Conservation (phyloP, 1,140 invertebrate species). For the Acromyrmex charruanus region DNA sequence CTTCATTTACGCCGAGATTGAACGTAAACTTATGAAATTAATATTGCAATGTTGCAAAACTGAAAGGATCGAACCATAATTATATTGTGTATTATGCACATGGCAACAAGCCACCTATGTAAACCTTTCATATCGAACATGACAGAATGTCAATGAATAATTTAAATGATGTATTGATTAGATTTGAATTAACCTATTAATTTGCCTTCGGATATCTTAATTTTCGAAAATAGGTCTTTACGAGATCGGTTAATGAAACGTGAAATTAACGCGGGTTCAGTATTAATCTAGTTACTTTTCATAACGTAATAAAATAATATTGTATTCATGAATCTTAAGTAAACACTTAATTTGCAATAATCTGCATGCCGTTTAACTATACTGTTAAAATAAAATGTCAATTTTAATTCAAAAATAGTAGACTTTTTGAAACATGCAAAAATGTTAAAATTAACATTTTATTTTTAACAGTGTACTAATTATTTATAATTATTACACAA, state of each 20-base stretch:
- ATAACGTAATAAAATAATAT: constrained; percentile 23
- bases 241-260: not conserved
- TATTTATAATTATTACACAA: too few species aligned
- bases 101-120: not conserved
- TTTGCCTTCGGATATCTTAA: constrained; percentile 29
- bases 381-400: too few species aligned
- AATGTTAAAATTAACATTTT: too few species aligned
- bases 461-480: too few species aligned
- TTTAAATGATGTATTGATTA: constrained; percentile 26
- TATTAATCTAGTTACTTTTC: constrained; percentile 23
- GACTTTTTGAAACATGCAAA: too few species aligned
- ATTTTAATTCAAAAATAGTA: too few species aligned
- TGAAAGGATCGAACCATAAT: constrained; percentile 23
- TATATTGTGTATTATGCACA: not conserved
- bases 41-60: not conserved
- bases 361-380: too few species aligned
- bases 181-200: constrained; percentile 14
- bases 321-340: too few species aligned
- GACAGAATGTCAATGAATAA: constrained; percentile 27
- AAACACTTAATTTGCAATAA: too few species aligned
- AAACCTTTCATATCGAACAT: not conserved
- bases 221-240: constrained; percentile 24
- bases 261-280: not conserved
- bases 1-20: not conserved
- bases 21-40: constrained; percentile 11